Conservation (phyloP, 23 tunicate species). For the Phallusia fumigata region DNA sequence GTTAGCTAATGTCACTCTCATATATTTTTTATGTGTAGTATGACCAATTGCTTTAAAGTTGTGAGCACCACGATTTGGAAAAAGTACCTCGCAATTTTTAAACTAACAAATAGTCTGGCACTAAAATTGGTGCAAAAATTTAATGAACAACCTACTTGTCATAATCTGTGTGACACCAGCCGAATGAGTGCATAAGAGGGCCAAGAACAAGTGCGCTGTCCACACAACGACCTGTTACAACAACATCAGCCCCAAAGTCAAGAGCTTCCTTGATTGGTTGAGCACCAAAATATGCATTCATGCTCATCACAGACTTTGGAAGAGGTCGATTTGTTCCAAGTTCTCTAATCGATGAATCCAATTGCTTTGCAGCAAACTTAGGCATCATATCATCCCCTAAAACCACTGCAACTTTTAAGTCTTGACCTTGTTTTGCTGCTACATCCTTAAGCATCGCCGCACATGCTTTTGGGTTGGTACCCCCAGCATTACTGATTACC, state of each 20-base stretch:
- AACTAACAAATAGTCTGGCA: too few relatives aligned
- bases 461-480: slow-evolving; percentile 89
- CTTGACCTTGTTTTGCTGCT: slow-evolving; percentile 46
- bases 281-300: slow-evolving; percentile 98
- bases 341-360: slow-evolving; percentile 26
- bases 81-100: too few relatives aligned
- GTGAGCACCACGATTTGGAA: too few relatives aligned
- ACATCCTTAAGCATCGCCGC: slow-evolving; percentile 44
- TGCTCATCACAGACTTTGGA: slow-evolving; percentile 69
- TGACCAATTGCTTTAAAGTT: too few relatives aligned
- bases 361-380: not conserved
- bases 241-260: slow-evolving; percentile 85
- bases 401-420: slow-evolving; percentile 55
- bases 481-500: slow-evolving; percentile 95
- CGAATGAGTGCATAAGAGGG: slow-evolving; percentile 87
- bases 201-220: slow-evolving; percentile 93
- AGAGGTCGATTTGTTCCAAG: slow-evolving; percentile 41
- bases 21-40: too few relatives aligned
- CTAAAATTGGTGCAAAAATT: too few relatives aligned
- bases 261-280: slow-evolving; percentile 72
- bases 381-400: slow-evolving; percentile 77
- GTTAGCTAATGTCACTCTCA: too few relatives aligned
- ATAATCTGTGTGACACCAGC: slow-evolving; percentile 66
- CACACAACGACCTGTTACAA: slow-evolving; percentile 90
- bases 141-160: slow-evolving; percentile 52